phyloP scores from a whole-genome alignment of 2,888 invertebrate species.

The Drosophila eohydei region DNA sequence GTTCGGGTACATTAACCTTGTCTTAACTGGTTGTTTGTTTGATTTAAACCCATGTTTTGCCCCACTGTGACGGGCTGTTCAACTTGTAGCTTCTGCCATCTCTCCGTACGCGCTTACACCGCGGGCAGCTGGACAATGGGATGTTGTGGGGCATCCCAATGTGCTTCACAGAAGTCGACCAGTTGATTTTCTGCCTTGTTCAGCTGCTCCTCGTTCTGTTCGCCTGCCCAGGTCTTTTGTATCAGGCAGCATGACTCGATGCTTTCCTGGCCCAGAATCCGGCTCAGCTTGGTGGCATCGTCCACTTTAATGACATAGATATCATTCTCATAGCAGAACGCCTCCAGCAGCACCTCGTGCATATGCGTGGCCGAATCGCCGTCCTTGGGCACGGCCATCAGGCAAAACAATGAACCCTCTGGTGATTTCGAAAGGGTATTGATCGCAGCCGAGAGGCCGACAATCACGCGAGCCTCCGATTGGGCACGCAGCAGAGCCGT shows the following conservation, averaged over 20 bases:
- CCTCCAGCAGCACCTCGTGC: constrained; percentile 91
- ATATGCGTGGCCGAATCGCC: constrained; percentile 92
- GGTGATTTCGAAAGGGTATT: constrained; percentile 83
- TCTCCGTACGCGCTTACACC: constrained; percentile 85
- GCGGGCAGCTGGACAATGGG: constrained; percentile 89
- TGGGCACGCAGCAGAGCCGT: constrained; percentile 83
- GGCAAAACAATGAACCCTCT: constrained; percentile 89
- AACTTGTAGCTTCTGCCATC: constrained; percentile 40
- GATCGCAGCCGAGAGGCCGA: constrained; percentile 84
- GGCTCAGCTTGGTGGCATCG: constrained; percentile 85
- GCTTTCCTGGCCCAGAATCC: constrained; percentile 86
- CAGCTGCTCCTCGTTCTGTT: constrained; percentile 85
- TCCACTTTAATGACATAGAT: constrained; percentile 91
- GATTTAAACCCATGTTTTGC: constrained; percentile 58
- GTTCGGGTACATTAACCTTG: constrained; percentile 68
- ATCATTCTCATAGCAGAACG: constrained; percentile 92
- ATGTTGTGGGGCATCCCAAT: constrained; percentile 87
- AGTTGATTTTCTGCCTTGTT: constrained; percentile 88
- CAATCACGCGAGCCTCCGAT: constrained; percentile 83
- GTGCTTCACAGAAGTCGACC: constrained; percentile 89
- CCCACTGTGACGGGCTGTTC: constrained; percentile 70
- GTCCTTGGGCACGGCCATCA: constrained; percentile 88
- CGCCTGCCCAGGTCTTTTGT: constrained; percentile 84
- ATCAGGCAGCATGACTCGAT: constrained; percentile 86
- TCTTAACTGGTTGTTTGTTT: constrained; percentile 55